phyloP scores from a whole-genome alignment of 2,888 invertebrate genomes.

The Tenodera sinensis region DNA sequence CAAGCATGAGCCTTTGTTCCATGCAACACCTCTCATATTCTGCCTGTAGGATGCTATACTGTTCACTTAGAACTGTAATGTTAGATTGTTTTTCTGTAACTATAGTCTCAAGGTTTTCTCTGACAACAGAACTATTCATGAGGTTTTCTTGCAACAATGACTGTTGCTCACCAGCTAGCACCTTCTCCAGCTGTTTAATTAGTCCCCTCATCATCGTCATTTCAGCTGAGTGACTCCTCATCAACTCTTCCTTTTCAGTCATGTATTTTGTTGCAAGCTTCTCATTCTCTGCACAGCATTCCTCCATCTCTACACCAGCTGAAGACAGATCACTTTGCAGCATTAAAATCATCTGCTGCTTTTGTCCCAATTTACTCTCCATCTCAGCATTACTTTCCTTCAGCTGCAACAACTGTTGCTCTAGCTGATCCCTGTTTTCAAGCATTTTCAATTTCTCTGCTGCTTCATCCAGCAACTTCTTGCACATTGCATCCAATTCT shows the following conservation, averaged over 20 bases:
- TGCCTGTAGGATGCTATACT: neutral
- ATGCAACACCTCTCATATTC: conserved; percentile 3
- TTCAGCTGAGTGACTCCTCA: neutral
- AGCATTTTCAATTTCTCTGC: neutral
- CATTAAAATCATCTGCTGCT: conserved; percentile 25
- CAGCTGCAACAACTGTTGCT: neutral
- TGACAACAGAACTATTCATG: conserved; percentile 13
- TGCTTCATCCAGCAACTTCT: neutral
- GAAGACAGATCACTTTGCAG: conserved; percentile 25
- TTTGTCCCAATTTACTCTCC: conserved; percentile 17
- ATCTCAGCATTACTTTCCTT: conserved; percentile 6
- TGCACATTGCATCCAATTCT: neutral
- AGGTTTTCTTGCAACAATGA: conserved; percentile 2
- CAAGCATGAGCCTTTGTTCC: neutral
- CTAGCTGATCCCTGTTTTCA: neutral
- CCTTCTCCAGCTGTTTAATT: neutral
- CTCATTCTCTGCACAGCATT: conserved; percentile 17
- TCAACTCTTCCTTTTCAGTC: neutral
- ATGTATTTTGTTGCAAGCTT: neutral
- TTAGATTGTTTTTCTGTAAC: conserved; percentile 4
- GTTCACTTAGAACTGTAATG: neutral
- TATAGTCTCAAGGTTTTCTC: conserved; percentile 18
- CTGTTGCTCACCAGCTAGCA: neutral
- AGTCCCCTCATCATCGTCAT: neutral
- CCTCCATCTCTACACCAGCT: conserved; percentile 20